Evolutionary conservation across 2,888 invertebrate genomes (phyloP), one percentile per base, ranked within the genome.

Genomic region (Drosophila cyrtoloma): DNA sequence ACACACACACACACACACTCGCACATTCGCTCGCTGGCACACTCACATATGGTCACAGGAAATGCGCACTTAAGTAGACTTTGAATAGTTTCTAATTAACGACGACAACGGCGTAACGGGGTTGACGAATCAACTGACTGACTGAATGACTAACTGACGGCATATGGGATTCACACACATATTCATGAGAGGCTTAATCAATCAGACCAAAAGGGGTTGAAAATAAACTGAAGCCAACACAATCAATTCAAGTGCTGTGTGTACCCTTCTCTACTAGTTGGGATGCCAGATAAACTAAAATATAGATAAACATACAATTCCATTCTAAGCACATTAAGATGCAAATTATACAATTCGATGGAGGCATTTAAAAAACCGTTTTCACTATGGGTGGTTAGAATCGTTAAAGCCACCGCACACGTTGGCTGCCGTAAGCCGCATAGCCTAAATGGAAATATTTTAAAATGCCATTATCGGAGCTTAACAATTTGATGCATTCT

Each of bases 31-130:
- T 47, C 16, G 50, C 50, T 33, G n/a, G 44, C 60, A 51, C 63
- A 68, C 62, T 61, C 64, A 61, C 61, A 71, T 60, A 62, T 44
- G 60, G 44, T 5, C 58, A 77, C 86, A 81, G 86, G 86, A 90
- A 89, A 71, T 81, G 81, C 79, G 79, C 85, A 90, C 88, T 87
- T 90, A 87, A 90, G 86, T 86, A 86, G 77, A 87, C 88, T 90
- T 75, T 89, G 86, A 86, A 86, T 86, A 88, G 90, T 85, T 86
- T 86, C 88, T 86, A 89, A 86, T 86, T 86, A 86, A 85, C 80
- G 67, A 58, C 79, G 86, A 89, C 85, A 88, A 76, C 84, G 71
- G 89, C 84, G 84, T 76, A 81, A 84, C 82, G 82, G 80, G 84
- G 86, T 81, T 69, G 79, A 75, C 56, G 57, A 71, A 56, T 64